Conservation (phyloP, 1,140 invertebrate species). For the Musca vetustissima region DNA sequence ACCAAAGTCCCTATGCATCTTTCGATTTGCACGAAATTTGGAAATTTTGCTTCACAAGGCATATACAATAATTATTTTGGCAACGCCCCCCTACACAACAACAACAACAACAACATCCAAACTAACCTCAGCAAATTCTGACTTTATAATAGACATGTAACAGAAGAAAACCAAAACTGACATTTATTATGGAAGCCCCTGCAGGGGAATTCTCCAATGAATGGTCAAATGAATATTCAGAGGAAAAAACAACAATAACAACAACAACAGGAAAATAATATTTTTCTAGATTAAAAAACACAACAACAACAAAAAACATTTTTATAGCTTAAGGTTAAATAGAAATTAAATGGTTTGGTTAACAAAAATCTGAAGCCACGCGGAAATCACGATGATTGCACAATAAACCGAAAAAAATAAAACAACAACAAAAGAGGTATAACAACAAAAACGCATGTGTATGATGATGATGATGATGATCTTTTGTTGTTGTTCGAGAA, state of each 20-base stretch:
- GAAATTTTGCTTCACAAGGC: neutral
- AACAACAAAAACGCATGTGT: neutral
- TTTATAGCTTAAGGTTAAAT: constrained; percentile 6
- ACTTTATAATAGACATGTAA: neutral
- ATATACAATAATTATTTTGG: neutral
- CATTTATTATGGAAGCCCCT: neutral
- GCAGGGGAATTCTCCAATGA: too few relatives aligned
- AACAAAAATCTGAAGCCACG: neutral
- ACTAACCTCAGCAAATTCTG: neutral
- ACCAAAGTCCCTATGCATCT: too few relatives aligned
- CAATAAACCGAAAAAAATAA: too few relatives aligned
- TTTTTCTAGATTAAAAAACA: neutral
- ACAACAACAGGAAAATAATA: too few relatives aligned
- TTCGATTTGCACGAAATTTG: too few relatives aligned
- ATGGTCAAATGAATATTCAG: neutral
- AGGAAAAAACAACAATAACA: neutral
- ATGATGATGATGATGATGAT: neutral
- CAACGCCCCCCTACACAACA: too few relatives aligned
- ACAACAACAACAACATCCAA: neutral
- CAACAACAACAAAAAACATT: neutral
- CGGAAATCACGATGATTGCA: neutral
- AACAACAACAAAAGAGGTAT: too few relatives aligned
- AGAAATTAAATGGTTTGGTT: neutral
- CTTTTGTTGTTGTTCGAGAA: neutral
- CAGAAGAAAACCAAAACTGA: too few relatives aligned